These are phyloP conservation scores for Machaerirhynchus nigripectus DNA, from an alignment of 2,113 vertebrate genomes.

Conservation along the genomic window DNA sequence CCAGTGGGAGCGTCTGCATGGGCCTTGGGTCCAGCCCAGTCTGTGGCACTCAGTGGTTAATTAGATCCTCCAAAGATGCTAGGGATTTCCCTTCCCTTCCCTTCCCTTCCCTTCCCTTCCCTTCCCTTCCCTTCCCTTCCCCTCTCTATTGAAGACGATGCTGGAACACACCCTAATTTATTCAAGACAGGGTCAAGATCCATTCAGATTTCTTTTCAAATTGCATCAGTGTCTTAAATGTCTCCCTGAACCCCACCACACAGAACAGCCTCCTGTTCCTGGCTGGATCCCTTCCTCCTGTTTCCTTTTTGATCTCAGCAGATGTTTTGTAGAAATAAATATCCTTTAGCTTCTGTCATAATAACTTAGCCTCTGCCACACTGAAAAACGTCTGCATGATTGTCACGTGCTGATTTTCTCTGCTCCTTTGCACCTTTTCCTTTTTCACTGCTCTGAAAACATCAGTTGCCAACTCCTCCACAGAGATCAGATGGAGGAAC, in stretches of 20 bases:
- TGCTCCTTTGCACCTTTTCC: slow-evolving; percentile 7
- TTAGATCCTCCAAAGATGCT: neutral
- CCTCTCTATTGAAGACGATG: neutral
- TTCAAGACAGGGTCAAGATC: neutral
- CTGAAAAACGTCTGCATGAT: neutral
- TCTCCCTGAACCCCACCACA: neutral
- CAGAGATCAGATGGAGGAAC: slow-evolving; percentile 12
- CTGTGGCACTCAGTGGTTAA: neutral
- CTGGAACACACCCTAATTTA: neutral
- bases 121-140: neutral
- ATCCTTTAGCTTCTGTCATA: neutral
- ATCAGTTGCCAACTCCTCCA: neutral
- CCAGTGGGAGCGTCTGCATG: neutral
- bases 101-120: neutral
- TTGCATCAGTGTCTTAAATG: neutral
- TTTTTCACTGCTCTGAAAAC: neutral
- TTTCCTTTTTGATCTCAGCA: neutral
- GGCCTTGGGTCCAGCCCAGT: neutral
- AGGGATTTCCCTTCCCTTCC: neutral
- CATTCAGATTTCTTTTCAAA: neutral
- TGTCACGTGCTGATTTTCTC: neutral
- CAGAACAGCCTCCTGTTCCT: neutral
- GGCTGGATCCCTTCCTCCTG: neutral
- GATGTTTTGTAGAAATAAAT: neutral
- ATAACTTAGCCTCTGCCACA: neutral